Evolutionary conservation across 2,113 vertebrate genomes (phyloP).

Genomic region (Macquaria australasica): DNA sequence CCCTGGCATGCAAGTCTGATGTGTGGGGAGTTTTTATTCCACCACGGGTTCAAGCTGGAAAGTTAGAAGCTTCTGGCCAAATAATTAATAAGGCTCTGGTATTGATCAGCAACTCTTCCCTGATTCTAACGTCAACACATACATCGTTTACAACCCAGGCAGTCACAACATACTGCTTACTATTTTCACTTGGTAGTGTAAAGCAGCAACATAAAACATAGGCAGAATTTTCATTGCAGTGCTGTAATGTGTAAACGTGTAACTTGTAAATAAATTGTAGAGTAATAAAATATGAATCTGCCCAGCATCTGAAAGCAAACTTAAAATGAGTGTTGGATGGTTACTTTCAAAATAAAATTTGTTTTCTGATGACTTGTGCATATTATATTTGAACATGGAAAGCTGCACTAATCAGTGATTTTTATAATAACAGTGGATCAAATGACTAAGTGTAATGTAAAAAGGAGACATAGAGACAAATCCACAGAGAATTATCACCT

Average conservation of each 20-base stretch:
- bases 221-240: neutral
- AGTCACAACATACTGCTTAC: neutral
- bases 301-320: neutral
- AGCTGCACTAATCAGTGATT: neutral
- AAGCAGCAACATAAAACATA: neutral
- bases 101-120: constrained; percentile 36
- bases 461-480: neutral
- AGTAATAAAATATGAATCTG: neutral
- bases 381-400: neutral
- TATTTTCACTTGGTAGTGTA: neutral
- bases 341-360: neutral
- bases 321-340: neutral
- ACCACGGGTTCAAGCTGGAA: neutral
- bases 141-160: neutral
- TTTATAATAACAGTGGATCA: neutral
- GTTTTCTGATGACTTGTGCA: neutral
- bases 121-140: constrained; percentile 26
- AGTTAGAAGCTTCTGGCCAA: constrained; percentile 19
- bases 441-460: neutral
- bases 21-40: constrained; percentile 8
- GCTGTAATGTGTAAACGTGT: neutral
- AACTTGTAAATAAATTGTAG: neutral
- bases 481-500: neutral
- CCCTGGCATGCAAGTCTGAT: neutral
- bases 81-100: constrained; percentile 7